Evolutionary conservation across 2,888 invertebrate genomes (phyloP), one percentile per base, ranked within the genome.

Genomic region (Embidobia sp.): DNA sequence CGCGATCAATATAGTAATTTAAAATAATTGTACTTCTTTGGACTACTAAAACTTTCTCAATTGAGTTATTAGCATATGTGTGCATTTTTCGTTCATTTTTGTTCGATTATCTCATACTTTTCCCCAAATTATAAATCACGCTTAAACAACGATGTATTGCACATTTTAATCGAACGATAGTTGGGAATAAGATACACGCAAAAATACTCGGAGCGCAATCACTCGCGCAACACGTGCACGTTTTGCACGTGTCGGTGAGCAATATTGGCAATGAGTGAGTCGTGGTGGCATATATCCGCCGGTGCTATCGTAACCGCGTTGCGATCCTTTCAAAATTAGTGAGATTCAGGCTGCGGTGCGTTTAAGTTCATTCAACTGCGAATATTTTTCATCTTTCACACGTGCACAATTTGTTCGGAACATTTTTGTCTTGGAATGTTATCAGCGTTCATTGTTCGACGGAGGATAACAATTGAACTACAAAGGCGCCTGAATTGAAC

Each of bases 331-430:
- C 81, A 84, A 85, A 84, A 85, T 85, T 84, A 84, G 83, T 84
- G 77, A 81, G 81, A 77, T 82, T 81, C 66, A 81, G 80, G 48
- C 79, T 85, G n/a, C n/a, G n/a, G n/a, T n/a, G n/a, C n/a, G n/a
- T n/a, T n/a, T 85, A 86, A 85, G 87, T 87, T 88, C 87, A 84
- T 88, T 87, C 87, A 87, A 87, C 87, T 84, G 84, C 76, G 74
- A 53, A 80, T 81, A 80, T 79, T 78, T 57, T 77, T 79, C n/a
- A n/a, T n/a, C n/a, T n/a, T n/a, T n/a, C n/a, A n/a, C n/a, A n/a
- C n/a, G n/a, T n/a, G n/a, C n/a, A n/a, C n/a, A n/a, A n/a, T n/a
- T n/a, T n/a, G n/a, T n/a, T n/a, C n/a, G n/a, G n/a, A n/a, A n/a
- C n/a, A n/a, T n/a, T n/a, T n/a, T n/a, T n/a, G n/a, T n/a, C n/a